A percentile compares a stretch with the other conserved stretches of the same genome.
Conservation (phyloP, 1,140 invertebrate genomes). For the Yoshiicerus persimilis region DNA sequence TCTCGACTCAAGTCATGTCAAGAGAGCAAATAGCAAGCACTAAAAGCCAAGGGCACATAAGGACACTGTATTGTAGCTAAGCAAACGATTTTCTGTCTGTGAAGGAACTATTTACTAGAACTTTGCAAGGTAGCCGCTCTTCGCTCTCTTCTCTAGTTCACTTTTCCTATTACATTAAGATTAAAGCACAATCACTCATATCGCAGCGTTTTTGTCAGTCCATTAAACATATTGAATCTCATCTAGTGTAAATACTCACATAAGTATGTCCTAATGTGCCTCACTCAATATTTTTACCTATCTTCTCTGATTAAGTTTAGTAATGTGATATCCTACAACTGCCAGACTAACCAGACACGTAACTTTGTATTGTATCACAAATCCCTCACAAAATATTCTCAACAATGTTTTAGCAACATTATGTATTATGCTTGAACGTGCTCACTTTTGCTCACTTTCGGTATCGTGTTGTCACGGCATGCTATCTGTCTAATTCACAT, state of each 20-base stretch:
- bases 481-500: background rate
- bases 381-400: background rate
- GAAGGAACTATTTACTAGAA: background rate
- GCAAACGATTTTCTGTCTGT: background rate
- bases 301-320: no score
- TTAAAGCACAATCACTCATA: background rate
- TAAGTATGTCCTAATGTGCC: background rate
- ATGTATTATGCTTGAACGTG: background rate
- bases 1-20: background rate
- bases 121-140: background rate
- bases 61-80: background rate
- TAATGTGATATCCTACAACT: no score
- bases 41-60: constrained; percentile 1
- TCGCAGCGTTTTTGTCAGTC: background rate
- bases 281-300: no score
- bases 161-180: background rate
- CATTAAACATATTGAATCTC: background rate
- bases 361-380: no score
- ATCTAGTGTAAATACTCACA: background rate
- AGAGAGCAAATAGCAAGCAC: background rate
- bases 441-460: background rate
- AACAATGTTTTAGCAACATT: background rate
- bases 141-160: background rate
- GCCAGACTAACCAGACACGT: no score
- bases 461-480: background rate